Percentiles rank a stretch among this genome's conserved stretches.
Evolutionary conservation across 2,113 vertebrate species (phyloP).

Genomic region (Accipiter cooperii): DNA sequence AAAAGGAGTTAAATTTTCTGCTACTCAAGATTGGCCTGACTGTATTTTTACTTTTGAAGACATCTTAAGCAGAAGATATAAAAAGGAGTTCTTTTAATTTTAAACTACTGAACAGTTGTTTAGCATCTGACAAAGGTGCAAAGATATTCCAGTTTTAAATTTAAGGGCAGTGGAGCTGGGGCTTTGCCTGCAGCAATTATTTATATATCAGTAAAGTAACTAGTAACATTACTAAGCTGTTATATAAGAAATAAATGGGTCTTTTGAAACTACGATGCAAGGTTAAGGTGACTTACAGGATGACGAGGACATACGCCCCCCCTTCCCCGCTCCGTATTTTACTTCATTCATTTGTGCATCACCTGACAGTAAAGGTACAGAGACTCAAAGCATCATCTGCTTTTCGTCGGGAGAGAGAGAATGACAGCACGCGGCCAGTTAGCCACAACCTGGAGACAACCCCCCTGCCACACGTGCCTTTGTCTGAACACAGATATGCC

Average conservation of each 20-base stretch:
- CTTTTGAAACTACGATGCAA: neutral
- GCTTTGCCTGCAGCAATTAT: neutral
- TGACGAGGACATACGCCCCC: fast-evolving
- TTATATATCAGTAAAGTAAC: neutral
- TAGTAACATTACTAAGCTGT: neutral
- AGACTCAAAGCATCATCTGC: neutral
- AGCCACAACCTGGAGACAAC: neutral
- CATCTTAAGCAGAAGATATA: neutral
- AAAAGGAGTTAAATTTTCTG: neutral
- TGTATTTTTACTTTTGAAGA: neutral
- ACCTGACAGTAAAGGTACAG: neutral
- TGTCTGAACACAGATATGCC: neutral
- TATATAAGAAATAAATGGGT: neutral
- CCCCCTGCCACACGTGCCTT: neutral
- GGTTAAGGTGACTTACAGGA: neutral
- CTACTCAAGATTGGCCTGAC: fast-evolving
- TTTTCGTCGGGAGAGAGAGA: neutral
- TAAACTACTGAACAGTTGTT: neutral
- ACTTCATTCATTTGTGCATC: neutral
- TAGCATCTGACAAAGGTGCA: neutral
- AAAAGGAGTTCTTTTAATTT: neutral
- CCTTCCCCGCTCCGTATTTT: neutral
- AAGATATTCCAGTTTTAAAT: neutral
- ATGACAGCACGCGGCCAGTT: neutral
- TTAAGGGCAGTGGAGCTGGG: neutral